Evolutionary conservation across 2,797 vertebrate species (phyloP), one percentile per base, ranked within the genome.

Genomic region (Anas acuta): DNA sequence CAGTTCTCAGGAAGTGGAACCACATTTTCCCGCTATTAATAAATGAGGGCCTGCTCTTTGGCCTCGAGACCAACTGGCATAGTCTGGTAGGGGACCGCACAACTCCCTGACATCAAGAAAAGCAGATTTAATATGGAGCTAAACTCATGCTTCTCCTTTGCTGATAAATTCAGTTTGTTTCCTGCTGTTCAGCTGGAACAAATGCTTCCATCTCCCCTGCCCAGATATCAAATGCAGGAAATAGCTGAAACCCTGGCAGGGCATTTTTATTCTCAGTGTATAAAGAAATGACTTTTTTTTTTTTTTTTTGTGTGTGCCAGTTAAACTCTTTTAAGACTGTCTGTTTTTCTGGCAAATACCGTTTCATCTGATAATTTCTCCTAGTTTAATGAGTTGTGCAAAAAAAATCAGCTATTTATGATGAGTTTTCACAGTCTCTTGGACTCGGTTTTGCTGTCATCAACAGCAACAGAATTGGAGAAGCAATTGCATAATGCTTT

Each of bases 161-260:
- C 82, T 93, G 91, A 75, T 90, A 94, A 82, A 94, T 93, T 82
- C 78, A 71, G 39, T 54, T 92, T 51, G 45, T 79, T 90, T 80
- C 90, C 65, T 90, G 37, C 79, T 94, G 74, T 87, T 94, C 86
- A 85, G 45, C 81, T 90, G 87, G 84, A 92, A 95, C 89, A 90
- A 90, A 94, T 91, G 30, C 43, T 89, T 79, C 74, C 20, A 82
- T 77, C 78, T 67, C 60, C 28, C 75, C 57, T 51, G 39, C 41
- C 22, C 47, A 69, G 79, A 47, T 69, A 92, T 43, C 66, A 86
- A 81, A 49, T 22, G 39, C 32, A 72, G 37, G 76, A 91, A 91
- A 89, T 12, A 90, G 37, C 62, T 83, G 78, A 72, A 89, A 83
- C 6, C 11, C 39, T 80, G 69, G 8, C 79, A 90, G 3, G 16